phyloP scores from a whole-genome alignment of 2,888 invertebrate species.

The Tridacna crocea region DNA sequence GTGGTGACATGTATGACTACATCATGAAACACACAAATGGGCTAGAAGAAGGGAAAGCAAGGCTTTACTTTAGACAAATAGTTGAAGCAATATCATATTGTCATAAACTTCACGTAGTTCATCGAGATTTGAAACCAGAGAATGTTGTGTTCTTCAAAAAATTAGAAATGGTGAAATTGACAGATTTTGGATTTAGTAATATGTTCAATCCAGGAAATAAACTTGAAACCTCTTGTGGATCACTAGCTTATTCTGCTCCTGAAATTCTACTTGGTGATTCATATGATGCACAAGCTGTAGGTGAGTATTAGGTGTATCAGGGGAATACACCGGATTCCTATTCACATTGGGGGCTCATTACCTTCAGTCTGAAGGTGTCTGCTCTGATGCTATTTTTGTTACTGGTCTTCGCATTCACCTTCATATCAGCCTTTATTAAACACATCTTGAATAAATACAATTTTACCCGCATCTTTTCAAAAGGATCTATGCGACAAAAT shows the following conservation, averaged over 20 bases:
- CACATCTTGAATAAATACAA: too few species aligned
- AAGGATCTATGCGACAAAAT: too few species aligned
- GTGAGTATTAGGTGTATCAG: slow-evolving; percentile 86
- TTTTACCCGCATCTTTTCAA: too few species aligned
- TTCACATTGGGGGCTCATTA: too few species aligned
- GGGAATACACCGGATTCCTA: too few species aligned
- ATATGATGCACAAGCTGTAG: slow-evolving; percentile 99
- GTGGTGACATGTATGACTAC: slow-evolving; percentile 99
- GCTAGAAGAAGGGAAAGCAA: slow-evolving; percentile 86
- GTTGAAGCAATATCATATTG: slow-evolving; percentile 98
- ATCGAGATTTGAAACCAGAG: slow-evolving; percentile 98
- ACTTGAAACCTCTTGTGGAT: slow-evolving; percentile 98
- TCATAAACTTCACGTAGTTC: slow-evolving; percentile 94
- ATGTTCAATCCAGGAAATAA: slow-evolving; percentile 94
- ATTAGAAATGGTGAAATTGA: slow-evolving; percentile 97
- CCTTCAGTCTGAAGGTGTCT: too few species aligned
- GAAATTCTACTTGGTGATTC: slow-evolving; percentile 99
- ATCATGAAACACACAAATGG: slow-evolving; percentile 97
- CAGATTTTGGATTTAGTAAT: slow-evolving; percentile 98
- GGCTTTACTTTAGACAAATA: slow-evolving; percentile 97
- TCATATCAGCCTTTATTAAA: too few species aligned
- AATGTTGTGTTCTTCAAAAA: slow-evolving; percentile 99
- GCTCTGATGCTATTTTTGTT: too few species aligned
- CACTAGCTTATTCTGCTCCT: slow-evolving; percentile 99
- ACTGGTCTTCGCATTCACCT: too few species aligned